phyloP scores from a whole-genome alignment of 2,113 vertebrate genomes.

The Oreotragus oreotragus region DNA sequence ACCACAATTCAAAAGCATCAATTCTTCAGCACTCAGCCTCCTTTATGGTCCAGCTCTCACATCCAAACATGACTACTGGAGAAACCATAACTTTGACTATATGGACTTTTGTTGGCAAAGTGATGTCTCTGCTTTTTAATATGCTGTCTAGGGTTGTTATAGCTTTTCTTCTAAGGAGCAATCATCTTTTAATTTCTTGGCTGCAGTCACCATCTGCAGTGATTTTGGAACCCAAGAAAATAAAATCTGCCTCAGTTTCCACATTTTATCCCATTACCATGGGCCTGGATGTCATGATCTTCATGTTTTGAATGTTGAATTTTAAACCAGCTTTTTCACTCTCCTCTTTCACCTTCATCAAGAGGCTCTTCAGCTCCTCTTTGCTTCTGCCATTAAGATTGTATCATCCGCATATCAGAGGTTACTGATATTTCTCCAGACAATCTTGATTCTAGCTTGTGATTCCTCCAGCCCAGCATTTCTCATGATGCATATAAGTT shows the following conservation, averaged over 20 bases:
- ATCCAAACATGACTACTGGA: neutral
- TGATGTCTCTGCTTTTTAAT: neutral
- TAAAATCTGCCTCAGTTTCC: neutral
- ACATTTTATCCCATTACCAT: neutral
- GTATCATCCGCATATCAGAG: neutral
- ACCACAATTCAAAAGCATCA: rapidly evolving
- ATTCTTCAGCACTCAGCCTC: neutral
- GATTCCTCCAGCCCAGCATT: neutral
- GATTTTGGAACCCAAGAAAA: neutral
- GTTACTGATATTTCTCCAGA: neutral
- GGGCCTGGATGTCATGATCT: neutral
- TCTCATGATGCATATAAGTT: neutral
- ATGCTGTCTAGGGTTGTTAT: neutral
- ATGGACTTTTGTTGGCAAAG: neutral
- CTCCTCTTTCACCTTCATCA: neutral
- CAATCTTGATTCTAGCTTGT: neutral
- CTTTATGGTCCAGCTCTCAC: neutral
- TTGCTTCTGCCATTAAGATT: neutral
- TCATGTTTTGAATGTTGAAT: neutral
- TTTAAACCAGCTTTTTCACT: neutral
- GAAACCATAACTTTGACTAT: neutral
- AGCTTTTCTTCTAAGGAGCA: neutral
- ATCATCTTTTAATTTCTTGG: neutral
- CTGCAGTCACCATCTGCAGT: neutral
- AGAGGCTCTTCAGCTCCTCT: neutral